Base-by-base conservation (phyloP, 2,113 vertebrate genomes). In the Melanerpes formicivorus region DNA sequence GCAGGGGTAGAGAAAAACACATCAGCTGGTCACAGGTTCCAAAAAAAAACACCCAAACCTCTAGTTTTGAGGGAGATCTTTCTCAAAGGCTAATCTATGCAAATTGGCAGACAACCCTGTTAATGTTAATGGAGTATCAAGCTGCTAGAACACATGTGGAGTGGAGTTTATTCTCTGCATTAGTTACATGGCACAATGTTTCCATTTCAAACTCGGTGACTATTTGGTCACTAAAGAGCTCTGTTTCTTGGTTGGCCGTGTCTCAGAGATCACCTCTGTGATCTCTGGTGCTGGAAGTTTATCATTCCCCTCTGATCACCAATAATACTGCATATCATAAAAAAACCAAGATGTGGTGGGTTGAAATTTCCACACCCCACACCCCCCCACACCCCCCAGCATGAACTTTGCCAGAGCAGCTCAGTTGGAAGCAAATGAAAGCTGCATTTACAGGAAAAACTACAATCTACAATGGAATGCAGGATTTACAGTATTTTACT, bases 211-310 rank as follows among this genome's bases (percentile, higher is more conserved):
- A 58, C 50, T 83, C 56, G 34, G 29, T 60, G 62, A 87, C 92
- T n/a, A 69, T 56, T 90, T 88, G 84, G 40, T 83, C 27, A 32
- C 67, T 90, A 46, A 94, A 90, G 64, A 83, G 32, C 22, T 82
- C 37, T 55, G 22, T 84, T 87, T 87, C 7, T 76, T 87, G 48
- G 37, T 67, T 70, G n/a, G 34, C 74, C 26, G 2, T 32, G 62
- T 40, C n/a, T 50, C 40, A 58, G 34, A 62, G 12, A 11, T 83
- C 80, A 23, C 9, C 5, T 91, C 11, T 71, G 34, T 2, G 5
- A 72, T 83, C 54, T 85, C 58, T 65, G 66, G 22, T 44, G 32
- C 1, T 77, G 21, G 54, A 77, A 72, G 65, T 6, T 74, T 66
- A 48, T 4, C 1, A 0, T 73, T 90, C 69, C 76, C 54, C 89